Conservation (phyloP, 2,113 vertebrate species). For the Mormyrus lacerda region DNA sequence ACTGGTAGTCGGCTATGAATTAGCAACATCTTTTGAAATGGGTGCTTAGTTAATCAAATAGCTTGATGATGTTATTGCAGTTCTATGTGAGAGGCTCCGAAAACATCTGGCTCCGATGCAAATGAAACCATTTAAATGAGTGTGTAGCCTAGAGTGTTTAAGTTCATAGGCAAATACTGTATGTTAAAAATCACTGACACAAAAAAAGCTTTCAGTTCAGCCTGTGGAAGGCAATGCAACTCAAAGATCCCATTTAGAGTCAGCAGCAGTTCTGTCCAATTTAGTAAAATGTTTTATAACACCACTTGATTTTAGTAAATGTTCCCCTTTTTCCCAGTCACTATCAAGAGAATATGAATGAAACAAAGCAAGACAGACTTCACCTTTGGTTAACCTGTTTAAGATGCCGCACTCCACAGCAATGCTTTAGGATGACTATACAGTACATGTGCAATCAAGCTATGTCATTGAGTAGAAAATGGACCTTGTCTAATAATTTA, state of each 20-base stretch:
- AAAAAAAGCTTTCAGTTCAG: neutral
- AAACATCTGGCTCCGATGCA: neutral
- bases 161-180: neutral
- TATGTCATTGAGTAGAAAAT: neutral
- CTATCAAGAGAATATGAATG: neutral
- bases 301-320: neutral
- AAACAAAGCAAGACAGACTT: neutral
- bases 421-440: neutral
- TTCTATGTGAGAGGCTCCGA: neutral
- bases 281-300: neutral
- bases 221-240: neutral
- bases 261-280: neutral
- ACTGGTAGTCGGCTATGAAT: neutral
- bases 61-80: neutral
- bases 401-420: neutral
- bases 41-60: slow-evolving; percentile 4
- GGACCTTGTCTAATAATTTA: neutral
- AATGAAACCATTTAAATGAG: neutral
- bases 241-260: neutral
- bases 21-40: neutral
- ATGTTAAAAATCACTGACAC: neutral
- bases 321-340: neutral
- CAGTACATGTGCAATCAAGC: neutral
- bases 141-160: neutral
- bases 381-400: neutral